Percentiles rank a stretch among this genome's conserved stretches.
Evolutionary conservation across 2,113 vertebrate species (phyloP).

Genomic region (Corydoras sp.): DNA sequence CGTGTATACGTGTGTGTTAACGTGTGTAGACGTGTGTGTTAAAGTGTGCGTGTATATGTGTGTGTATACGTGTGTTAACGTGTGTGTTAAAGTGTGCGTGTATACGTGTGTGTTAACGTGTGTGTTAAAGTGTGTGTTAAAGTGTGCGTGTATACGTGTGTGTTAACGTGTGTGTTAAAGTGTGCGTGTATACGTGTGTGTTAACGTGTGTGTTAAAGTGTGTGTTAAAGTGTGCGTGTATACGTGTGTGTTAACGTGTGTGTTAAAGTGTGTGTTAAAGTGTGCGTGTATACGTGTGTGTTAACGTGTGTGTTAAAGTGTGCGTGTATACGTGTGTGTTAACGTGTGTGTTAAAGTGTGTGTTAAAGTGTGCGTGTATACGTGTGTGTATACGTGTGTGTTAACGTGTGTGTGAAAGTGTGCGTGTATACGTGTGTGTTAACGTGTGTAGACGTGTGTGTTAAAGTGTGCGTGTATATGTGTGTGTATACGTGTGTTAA

Average conservation of each 20-base stretch:
- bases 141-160: conserved; percentile 15
- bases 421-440: conserved; percentile 14
- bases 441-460: conserved; percentile 21
- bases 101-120: conserved; percentile 23
- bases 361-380: conserved; percentile 20
- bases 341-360: conserved; percentile 22
- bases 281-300: conserved; percentile 13
- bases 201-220: conserved; percentile 27
- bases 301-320: conserved; percentile 27
- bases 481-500: conserved; percentile 13
- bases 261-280: conserved; percentile 25
- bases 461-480: conserved; percentile 19
- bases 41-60: conserved; percentile 15
- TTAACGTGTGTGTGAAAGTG: conserved; percentile 27
- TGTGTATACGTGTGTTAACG: conserved; percentile 27
- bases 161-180: conserved; percentile 23
- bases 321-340: conserved; percentile 16
- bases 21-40: conserved; percentile 26
- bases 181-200: conserved; percentile 16
- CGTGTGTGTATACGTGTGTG: conserved; percentile 15
- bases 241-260: conserved; percentile 21
- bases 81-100: conserved; percentile 17
- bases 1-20: conserved; percentile 14
- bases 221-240: conserved; percentile 19
- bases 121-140: conserved; percentile 26